Evolutionary conservation across 2,888 invertebrate genomes (phyloP), one percentile per base, ranked within the genome.

Genomic region (Caprella mutica): DNA sequence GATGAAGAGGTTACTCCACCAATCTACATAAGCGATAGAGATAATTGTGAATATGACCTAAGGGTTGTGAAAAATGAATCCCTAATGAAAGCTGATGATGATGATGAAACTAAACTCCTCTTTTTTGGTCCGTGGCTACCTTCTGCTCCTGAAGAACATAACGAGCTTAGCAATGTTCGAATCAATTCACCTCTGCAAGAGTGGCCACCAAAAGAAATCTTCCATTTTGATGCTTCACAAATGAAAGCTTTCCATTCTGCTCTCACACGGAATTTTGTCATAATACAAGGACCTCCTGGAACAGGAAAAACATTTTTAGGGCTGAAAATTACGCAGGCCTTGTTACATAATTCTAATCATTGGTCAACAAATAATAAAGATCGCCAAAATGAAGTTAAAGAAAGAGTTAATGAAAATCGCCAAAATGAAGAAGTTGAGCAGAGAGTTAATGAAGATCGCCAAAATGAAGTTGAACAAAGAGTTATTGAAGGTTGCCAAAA

Each of bases 271-370:
- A 83, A 87, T 72, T 81, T 89, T 65, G 80, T 80, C 0, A 77
- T 88, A 0, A 85, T 89, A 61, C 89, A 89, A 75, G 90, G 78
- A 5, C 78, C 78, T 2, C 78, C 78, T 2, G 78, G 78, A 5
- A 77, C 77, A 5, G 78, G 77, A 1, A 77, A 77, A 67, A 77
- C 77, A 2, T 76, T 78, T 70, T 71, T 89, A 60, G 88, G 88
- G 0, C 73, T 86, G 29, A 82, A 84, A 77, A 80, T 91, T 21
- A 81, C 84, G 1, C 75, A 81, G 54, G 78, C 80, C 0, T 69
- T 90, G 24, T 70, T 88, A 1, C 72, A 77, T 58, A 87, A 64
- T 39, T 59, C 48, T 26, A n/a, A 85, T 1, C 40, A 38, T 17
- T 58, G 59, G 63, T 51, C 57, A 26, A 8, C 8, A 57, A 86